These are phyloP conservation scores for Uria aalge DNA, from an alignment of 2,113 vertebrate genomes.

Conservation along the genomic window DNA sequence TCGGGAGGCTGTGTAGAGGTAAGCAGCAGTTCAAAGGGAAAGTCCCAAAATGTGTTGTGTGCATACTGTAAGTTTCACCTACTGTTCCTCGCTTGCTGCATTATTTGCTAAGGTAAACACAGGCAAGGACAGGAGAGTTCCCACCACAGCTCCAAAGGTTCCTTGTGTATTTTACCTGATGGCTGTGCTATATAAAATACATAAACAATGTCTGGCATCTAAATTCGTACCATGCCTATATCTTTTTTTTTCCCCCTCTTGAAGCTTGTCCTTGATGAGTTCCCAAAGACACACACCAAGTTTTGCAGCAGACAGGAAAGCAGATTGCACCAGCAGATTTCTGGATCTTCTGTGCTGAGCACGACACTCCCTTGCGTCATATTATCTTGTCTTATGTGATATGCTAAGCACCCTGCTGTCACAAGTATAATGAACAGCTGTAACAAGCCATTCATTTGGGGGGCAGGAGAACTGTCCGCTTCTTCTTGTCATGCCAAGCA, in stretches of 20 bases:
- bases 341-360: background rate
- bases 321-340: background rate
- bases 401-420: background rate
- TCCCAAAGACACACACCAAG: background rate
- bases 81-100: background rate
- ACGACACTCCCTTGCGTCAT: background rate
- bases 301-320: background rate
- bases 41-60: background rate
- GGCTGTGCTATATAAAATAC: background rate
- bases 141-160: background rate
- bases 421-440: background rate
- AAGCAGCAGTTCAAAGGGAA: background rate
- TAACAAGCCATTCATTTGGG: accelerated
- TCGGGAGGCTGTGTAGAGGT: accelerated
- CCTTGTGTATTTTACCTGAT: background rate
- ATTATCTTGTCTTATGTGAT: background rate
- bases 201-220: background rate
- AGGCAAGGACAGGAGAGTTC: background rate
- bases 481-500: background rate
- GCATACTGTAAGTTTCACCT: background rate
- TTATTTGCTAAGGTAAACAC: background rate
- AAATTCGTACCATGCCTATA: background rate
- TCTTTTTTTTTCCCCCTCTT: background rate
- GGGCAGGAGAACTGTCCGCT: background rate
- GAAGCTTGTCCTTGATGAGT: background rate